A percentile compares a stretch with the other conserved stretches of the same genome.
These are phyloP conservation scores for Sciurus vulgaris DNA, from an alignment of 2,797 vertebrate species.

Conservation along the genomic window DNA sequence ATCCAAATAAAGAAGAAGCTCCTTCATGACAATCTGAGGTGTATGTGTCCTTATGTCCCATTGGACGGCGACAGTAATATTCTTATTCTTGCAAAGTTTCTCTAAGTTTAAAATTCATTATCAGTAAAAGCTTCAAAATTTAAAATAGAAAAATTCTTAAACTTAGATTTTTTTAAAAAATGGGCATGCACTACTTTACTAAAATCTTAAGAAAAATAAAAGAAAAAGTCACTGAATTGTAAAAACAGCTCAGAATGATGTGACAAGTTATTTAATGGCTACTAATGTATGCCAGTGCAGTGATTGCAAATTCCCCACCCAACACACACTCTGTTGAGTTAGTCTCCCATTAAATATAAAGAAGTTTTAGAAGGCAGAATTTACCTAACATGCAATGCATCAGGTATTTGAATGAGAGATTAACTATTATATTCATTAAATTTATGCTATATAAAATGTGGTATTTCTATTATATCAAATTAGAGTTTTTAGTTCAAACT, in stretches of 20 bases:
- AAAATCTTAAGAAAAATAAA: not conserved
- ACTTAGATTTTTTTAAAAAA: not conserved
- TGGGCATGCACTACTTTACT: not conserved
- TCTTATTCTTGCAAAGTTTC: not conserved
- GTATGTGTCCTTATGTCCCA: too few species aligned
- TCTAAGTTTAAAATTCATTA: not conserved
- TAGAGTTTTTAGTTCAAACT: not conserved
- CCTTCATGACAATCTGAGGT: too few species aligned
- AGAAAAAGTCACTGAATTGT: not conserved
- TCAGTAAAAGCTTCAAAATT: not conserved
- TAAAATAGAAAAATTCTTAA: not conserved
- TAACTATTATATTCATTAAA: not conserved
- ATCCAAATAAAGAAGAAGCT: too few species aligned
- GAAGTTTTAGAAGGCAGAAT: not conserved
- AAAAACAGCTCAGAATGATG: not conserved
- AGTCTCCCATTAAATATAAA: not conserved
- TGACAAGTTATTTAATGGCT: not conserved
- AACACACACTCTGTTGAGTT: not conserved
- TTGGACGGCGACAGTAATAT: too few species aligned
- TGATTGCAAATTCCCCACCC: not conserved
- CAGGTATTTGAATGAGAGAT: not conserved
- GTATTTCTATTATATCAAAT: not conserved
- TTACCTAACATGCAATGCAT: not conserved
- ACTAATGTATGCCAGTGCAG: not conserved
- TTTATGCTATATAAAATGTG: not conserved